These are phyloP conservation scores for Suncus etruscus DNA, from an alignment of 2,113 vertebrate species.

Conservation along the genomic window DNA sequence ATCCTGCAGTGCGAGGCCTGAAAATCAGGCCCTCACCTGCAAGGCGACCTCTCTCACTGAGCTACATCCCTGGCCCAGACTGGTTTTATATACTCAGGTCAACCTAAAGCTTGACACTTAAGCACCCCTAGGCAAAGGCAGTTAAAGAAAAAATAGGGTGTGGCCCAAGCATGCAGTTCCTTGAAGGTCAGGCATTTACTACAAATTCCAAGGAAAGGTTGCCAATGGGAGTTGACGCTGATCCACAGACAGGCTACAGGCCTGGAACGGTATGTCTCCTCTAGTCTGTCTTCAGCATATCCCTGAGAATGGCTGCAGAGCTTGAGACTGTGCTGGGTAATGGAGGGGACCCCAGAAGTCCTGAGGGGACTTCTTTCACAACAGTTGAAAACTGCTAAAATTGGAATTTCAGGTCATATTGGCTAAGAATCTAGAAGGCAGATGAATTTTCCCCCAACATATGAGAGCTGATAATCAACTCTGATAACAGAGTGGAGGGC, in stretches of 20 bases:
- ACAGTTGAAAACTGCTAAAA: background rate
- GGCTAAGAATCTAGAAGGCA: slow-evolving; percentile 34
- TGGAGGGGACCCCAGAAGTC: background rate
- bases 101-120: background rate
- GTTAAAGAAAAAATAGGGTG: background rate
- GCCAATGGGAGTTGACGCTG: background rate
- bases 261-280: no score
- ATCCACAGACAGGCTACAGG: background rate
- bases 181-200: background rate
- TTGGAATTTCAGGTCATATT: background rate
- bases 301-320: background rate
- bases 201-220: background rate
- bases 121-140: background rate
- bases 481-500: background rate
- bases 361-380: background rate
- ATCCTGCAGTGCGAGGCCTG: no score
- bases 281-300: background rate
- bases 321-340: background rate
- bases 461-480: background rate
- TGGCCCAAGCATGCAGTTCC: background rate
- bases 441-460: background rate
- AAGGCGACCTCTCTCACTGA: no score
- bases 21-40: no score
- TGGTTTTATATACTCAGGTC: background rate
- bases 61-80: no score